Conservation (phyloP, 1,140 invertebrate species). For the Arctopsyche grandis region DNA sequence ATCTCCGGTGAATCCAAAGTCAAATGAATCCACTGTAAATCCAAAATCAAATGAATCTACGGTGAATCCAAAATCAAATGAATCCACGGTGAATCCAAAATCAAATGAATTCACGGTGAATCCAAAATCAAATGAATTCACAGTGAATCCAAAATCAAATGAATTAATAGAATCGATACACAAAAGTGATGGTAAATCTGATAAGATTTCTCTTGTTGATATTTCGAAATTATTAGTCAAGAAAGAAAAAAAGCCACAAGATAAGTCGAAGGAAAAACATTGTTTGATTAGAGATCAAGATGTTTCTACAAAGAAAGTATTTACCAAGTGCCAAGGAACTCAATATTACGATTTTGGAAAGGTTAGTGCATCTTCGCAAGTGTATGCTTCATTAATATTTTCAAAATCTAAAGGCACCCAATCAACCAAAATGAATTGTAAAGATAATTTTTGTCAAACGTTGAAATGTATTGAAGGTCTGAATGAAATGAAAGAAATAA, state of each 20-base stretch:
- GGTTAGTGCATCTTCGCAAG: constrained; percentile 46
- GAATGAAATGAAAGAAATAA: background rate
- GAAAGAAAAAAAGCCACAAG: background rate
- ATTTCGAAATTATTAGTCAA: background rate
- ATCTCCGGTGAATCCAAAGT: too few species aligned
- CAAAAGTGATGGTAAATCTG: background rate
- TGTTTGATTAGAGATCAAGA: background rate
- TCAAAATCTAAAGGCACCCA: constrained; percentile 50
- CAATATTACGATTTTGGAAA: constrained; percentile 47
- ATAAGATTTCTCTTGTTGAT: background rate
- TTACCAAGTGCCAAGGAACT: constrained; percentile 34
- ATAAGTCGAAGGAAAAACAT: background rate
- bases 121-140: too few species aligned
- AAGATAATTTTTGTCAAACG: constrained; percentile 42
- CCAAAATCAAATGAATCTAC: too few species aligned
- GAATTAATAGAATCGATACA: too few species aligned
- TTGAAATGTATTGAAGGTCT: background rate
- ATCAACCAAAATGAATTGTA: constrained; percentile 1
- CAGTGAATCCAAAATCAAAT: too few species aligned
- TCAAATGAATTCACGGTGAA: too few species aligned
- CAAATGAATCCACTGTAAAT: too few species aligned
- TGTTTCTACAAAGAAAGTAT: background rate
- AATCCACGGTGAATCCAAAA: too few species aligned
- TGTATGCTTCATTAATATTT: constrained; percentile 49
- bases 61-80: too few species aligned